These are phyloP conservation scores for Apaloderma vittatum DNA, from an alignment of 2,113 vertebrate genomes.

Conservation along the genomic window DNA sequence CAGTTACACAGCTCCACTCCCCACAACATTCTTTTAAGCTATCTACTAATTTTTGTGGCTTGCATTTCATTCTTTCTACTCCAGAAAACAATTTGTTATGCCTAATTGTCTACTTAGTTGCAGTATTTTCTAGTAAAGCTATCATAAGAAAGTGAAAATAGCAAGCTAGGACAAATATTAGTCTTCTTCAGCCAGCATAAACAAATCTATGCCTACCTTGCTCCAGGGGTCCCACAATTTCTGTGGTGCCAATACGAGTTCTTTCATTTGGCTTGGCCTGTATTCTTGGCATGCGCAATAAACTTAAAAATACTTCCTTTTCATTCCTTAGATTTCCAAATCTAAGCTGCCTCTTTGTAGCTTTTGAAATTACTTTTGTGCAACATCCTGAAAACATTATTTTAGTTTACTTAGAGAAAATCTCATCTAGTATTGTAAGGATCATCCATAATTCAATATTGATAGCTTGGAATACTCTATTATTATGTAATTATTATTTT, in stretches of 20 bases:
- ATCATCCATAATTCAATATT: background rate
- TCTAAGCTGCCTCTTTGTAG: background rate
- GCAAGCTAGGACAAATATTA: background rate
- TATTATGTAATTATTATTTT: background rate
- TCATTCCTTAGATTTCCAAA: background rate
- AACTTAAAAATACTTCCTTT: constrained; percentile 3
- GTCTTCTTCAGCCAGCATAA: constrained; percentile 23
- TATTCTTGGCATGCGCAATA: background rate
- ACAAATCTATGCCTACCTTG: background rate
- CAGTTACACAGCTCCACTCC: background rate
- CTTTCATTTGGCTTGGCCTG: constrained; percentile 31
- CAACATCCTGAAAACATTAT: background rate
- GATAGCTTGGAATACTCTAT: background rate
- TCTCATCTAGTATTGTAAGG: background rate
- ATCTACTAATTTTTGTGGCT: background rate
- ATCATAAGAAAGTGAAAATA: constrained; percentile 7
- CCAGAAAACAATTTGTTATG: constrained; percentile 18
- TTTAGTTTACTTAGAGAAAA: background rate
- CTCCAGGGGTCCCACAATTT: constrained; percentile 17
- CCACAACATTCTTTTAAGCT: background rate
- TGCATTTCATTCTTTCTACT: background rate
- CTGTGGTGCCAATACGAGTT: background rate
- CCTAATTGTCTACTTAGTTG: constrained; percentile 33
- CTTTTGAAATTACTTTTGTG: background rate
- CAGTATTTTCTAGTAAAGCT: background rate